Conservation (phyloP, 2,888 invertebrate genomes). For the Cylindroiulus punctatus region DNA sequence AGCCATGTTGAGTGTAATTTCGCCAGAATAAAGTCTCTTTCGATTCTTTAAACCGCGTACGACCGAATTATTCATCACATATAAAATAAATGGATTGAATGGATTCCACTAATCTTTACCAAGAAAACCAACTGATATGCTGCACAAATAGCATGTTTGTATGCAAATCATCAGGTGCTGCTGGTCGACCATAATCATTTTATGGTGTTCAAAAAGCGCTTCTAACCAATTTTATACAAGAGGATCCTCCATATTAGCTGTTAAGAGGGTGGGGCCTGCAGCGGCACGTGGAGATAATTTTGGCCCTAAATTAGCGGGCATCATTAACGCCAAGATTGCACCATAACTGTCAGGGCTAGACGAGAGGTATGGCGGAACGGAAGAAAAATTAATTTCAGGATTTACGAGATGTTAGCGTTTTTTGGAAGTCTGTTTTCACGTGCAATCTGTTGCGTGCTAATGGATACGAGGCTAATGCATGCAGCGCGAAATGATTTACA, state of each 20-base stretch:
- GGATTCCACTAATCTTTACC: background rate
- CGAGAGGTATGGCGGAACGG: background rate
- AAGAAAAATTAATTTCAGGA: constrained; percentile 18
- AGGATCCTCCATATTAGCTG: background rate
- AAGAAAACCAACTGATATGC: background rate
- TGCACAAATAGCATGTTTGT: background rate
- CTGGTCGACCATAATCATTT: background rate
- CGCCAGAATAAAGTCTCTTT: too few relatives aligned
- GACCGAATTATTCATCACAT: too few relatives aligned
- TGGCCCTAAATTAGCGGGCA: constrained; percentile 29
- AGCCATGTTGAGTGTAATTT: too few relatives aligned
- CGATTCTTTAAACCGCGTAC: too few relatives aligned
- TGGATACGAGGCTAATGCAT: background rate
- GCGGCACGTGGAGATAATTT: background rate
- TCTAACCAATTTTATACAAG: background rate
- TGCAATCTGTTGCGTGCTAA: background rate
- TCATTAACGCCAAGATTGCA: background rate
- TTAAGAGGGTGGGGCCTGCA: background rate
- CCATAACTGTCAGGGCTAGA: constrained; percentile 1
- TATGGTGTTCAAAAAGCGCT: background rate
- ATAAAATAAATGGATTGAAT: too few relatives aligned
- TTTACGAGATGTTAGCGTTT: constrained; percentile 5
- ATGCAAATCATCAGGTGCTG: background rate
- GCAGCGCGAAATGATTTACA: background rate
- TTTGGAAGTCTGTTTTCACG: background rate